Evolutionary conservation across 2,113 vertebrate genomes (phyloP).

Genomic region (Plotosus lineatus): DNA sequence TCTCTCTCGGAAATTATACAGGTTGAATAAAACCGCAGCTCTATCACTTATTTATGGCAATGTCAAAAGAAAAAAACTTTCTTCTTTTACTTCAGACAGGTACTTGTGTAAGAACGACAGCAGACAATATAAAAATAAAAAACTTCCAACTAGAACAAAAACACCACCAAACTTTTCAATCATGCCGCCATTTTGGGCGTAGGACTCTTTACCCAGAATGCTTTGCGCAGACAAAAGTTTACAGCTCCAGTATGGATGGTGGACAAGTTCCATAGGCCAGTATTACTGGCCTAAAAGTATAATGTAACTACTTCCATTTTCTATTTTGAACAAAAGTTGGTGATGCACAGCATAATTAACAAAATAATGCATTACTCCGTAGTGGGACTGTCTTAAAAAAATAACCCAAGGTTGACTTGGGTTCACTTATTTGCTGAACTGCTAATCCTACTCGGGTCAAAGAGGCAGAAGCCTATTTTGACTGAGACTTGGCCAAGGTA

Average conservation of each 20-base stretch:
- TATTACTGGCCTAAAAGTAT: background rate
- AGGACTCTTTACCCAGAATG: slow-evolving; percentile 74
- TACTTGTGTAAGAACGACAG: background rate
- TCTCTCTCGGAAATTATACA: slow-evolving; percentile 54
- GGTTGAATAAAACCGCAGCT: slow-evolving; percentile 50
- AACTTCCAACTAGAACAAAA: slow-evolving; percentile 64
- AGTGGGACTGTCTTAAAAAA: background rate
- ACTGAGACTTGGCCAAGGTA: too few species aligned
- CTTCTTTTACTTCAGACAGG: background rate
- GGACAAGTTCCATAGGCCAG: background rate
- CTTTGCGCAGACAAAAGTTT: slow-evolving; percentile 62
- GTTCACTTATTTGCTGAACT: too few species aligned
- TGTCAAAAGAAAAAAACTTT: background rate
- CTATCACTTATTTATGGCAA: too few species aligned
- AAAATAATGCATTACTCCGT: background rate
- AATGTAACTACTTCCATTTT: background rate
- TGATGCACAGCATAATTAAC: background rate
- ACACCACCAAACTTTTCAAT: slow-evolving; percentile 79
- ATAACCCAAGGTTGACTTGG: too few species aligned
- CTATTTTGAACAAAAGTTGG: background rate
- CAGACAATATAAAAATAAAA: slow-evolving; percentile 2
- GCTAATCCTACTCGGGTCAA: too few species aligned
- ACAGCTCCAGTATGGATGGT: background rate
- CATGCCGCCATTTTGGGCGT: slow-evolving; percentile 94
- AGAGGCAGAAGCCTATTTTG: too few species aligned